These are phyloP conservation scores for Lepidostoma basale DNA, from an alignment of 1,140 invertebrate genomes.

Conservation along the genomic window DNA sequence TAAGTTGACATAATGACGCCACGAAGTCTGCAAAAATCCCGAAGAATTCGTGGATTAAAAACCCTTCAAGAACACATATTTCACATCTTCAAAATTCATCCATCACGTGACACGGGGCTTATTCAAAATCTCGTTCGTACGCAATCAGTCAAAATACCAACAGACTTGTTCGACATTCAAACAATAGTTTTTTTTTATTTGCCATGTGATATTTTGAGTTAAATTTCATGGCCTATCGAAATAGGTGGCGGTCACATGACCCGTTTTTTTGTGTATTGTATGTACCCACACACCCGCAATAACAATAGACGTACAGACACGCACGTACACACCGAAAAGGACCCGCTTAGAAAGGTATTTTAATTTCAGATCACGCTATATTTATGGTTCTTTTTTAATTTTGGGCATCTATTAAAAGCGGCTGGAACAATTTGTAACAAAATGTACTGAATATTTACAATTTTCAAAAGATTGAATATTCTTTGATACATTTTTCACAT, in stretches of 20 bases:
- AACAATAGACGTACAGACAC: neutral
- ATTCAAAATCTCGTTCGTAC: neutral
- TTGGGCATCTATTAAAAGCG: too few relatives aligned
- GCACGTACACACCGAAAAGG: neutral
- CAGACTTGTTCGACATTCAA: too few relatives aligned
- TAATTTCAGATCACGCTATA: neutral
- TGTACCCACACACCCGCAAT: neutral
- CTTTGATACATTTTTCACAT: too few relatives aligned
- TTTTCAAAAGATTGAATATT: too few relatives aligned
- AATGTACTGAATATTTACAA: too few relatives aligned
- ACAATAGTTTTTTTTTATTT: slow-evolving; percentile 18
- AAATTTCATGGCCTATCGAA: too few relatives aligned
- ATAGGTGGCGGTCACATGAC: neutral
- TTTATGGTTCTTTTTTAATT: neutral
- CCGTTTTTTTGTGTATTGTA: neutral
- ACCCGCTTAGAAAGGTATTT: slow-evolving; percentile 4
- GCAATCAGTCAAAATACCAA: neutral
- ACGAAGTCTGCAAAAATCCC: slow-evolving; percentile 7
- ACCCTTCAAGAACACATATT: neutral
- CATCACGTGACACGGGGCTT: neutral
- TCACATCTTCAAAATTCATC: neutral
- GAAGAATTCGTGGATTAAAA: neutral
- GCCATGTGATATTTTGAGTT: slow-evolving; percentile 6
- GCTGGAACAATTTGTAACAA: too few relatives aligned
- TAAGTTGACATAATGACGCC: neutral